Conservation (phyloP, 2,113 vertebrate genomes). For the Arothron firmamentum region DNA sequence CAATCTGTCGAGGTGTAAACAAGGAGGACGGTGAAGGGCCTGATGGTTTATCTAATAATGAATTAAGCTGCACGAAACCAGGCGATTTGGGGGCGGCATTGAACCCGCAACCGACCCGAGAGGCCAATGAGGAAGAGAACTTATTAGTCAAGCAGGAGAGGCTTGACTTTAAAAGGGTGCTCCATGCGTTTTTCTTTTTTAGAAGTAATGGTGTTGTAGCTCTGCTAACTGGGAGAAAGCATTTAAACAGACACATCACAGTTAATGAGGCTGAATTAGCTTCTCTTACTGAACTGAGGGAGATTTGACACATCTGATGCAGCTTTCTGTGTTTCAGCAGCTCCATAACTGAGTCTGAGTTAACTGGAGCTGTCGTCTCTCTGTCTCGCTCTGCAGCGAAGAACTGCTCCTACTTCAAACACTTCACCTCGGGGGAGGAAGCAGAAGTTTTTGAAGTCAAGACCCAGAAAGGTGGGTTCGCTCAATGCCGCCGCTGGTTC, state of each 20-base stretch:
- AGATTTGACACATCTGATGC: no score
- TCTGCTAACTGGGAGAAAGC: no score
- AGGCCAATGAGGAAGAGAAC: background rate
- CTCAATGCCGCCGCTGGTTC: background rate
- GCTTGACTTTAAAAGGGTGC: no score
- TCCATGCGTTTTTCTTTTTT: no score
- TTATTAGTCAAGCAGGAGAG: no score
- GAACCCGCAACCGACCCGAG: constrained; percentile 11
- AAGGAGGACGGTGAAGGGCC: no score
- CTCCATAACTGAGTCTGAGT: background rate
- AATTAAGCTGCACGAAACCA: background rate
- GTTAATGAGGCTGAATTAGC: no score
- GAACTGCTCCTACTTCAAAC: constrained; percentile 97
- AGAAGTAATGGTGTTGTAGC: no score
- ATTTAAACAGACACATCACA: no score
- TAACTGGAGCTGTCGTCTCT: constrained; percentile 16
- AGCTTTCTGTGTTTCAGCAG: background rate
- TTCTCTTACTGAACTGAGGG: no score
- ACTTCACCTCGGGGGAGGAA: constrained; percentile 92
- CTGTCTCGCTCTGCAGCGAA: constrained; percentile 71
- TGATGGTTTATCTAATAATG: no score
- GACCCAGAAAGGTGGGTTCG: constrained; percentile 90
- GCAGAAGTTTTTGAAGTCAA: constrained; percentile 93
- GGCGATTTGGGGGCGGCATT: background rate
- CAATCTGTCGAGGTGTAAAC: no score